These are phyloP conservation scores for Sebastes hubbsi DNA, from an alignment of 2,797 vertebrate species.

Conservation along the genomic window DNA sequence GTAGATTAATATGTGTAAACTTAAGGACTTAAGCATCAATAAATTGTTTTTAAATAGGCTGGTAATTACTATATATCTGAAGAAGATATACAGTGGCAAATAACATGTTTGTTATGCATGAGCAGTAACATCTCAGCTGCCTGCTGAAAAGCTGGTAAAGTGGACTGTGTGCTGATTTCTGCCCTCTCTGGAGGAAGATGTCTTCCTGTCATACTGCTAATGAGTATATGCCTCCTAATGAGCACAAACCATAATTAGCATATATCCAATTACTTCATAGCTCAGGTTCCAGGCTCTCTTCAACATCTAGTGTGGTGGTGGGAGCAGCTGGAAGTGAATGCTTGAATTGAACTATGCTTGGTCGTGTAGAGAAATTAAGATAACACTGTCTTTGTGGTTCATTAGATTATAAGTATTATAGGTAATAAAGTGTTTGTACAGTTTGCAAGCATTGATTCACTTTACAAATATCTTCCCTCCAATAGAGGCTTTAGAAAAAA, in stretches of 20 bases:
- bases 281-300: not conserved
- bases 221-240: constrained; percentile 23
- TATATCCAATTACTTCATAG: constrained; percentile 19
- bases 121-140: not conserved
- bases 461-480: no score
- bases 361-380: not conserved
- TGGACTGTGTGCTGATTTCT: not conserved
- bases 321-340: not conserved
- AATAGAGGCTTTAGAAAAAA: no score
- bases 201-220: constrained; percentile 3
- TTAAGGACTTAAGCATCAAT: not conserved
- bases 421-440: not conserved
- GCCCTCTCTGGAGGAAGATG: constrained; percentile 23
- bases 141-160: constrained; percentile 4
- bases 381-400: not conserved
- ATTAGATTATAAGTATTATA: not conserved
- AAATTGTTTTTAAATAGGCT: no score
- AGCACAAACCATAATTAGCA: constrained; percentile 19
- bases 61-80: not conserved
- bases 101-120: constrained; percentile 14
- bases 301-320: not conserved
- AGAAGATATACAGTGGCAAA: not conserved
- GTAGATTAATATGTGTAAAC: not conserved
- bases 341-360: not conserved
- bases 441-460: no score